These are phyloP conservation scores for Oplegnathus fasciatus DNA, from an alignment of 2,113 vertebrate species.

Conservation along the genomic window DNA sequence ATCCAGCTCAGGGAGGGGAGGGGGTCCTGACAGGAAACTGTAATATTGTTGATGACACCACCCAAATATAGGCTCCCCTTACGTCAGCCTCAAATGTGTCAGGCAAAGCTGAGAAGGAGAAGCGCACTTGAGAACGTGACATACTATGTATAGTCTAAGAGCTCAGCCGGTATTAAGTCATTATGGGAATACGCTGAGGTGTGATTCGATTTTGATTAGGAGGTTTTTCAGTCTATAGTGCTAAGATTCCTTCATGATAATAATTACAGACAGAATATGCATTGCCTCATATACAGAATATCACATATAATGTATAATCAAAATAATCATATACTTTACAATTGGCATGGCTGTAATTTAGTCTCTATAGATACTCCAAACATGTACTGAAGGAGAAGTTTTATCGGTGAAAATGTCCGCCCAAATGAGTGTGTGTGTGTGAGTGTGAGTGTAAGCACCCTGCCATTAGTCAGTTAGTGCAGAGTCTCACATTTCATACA, in stretches of 20 bases:
- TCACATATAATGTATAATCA: not conserved
- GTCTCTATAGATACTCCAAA: not conserved
- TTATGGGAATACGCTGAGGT: constrained; percentile 43
- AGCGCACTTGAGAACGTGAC: constrained; percentile 46
- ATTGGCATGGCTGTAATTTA: not conserved
- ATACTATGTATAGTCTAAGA: constrained; percentile 60
- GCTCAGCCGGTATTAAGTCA: constrained; percentile 42
- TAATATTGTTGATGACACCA: constrained; percentile 61
- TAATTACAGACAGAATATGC: not conserved
- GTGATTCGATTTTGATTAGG: constrained; percentile 41
- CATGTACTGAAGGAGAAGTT: not conserved
- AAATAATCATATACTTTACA: not conserved
- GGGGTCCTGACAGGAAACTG: constrained; percentile 46
- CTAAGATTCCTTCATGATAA: not conserved
- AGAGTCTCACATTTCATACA: constrained; percentile 12
- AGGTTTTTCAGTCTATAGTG: not conserved
- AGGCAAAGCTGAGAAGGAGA: constrained; percentile 49
- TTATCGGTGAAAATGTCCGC: not conserved
- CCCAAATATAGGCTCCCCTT: constrained; percentile 61
- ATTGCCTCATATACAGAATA: not conserved
- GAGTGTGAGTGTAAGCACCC: not conserved
- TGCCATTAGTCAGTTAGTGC: not conserved
- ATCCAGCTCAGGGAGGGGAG: constrained; percentile 24
- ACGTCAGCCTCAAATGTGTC: constrained; percentile 67
- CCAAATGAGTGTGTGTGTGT: not conserved